Conservation (phyloP, 2,113 vertebrate genomes). For the Callorhinus ursinus region DNA sequence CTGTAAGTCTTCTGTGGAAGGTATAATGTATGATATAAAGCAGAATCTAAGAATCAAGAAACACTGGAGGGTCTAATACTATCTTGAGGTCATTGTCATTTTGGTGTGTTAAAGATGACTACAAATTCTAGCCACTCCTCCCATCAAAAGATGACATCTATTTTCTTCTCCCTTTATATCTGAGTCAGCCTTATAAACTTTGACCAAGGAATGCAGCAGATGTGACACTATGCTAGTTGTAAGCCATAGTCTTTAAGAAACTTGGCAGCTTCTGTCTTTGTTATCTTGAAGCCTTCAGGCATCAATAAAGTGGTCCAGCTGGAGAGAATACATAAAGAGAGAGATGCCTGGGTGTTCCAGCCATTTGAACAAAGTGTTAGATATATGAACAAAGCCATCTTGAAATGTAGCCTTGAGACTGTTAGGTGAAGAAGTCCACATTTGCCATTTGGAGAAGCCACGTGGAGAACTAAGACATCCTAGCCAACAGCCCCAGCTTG, state of each 20-base stretch:
- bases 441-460: background rate
- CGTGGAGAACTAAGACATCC: background rate
- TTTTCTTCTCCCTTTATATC: background rate
- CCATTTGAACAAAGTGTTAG: background rate
- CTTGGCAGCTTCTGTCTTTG: background rate
- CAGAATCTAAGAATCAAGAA: constrained; percentile 41
- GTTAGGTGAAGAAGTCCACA: background rate
- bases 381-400: background rate
- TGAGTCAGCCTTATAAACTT: background rate
- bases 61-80: background rate
- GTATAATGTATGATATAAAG: background rate
- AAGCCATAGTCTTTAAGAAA: background rate
- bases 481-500: background rate
- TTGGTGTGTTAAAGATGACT: background rate
- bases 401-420: background rate
- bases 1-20: background rate
- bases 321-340: background rate
- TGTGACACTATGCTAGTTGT: background rate
- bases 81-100: background rate
- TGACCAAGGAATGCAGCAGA: background rate
- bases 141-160: background rate
- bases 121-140: background rate
- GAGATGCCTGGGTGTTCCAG: background rate
- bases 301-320: background rate
- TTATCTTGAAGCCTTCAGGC: background rate